Conservation (phyloP, 1,140 invertebrate species). For the Cepaea nemoralis region DNA sequence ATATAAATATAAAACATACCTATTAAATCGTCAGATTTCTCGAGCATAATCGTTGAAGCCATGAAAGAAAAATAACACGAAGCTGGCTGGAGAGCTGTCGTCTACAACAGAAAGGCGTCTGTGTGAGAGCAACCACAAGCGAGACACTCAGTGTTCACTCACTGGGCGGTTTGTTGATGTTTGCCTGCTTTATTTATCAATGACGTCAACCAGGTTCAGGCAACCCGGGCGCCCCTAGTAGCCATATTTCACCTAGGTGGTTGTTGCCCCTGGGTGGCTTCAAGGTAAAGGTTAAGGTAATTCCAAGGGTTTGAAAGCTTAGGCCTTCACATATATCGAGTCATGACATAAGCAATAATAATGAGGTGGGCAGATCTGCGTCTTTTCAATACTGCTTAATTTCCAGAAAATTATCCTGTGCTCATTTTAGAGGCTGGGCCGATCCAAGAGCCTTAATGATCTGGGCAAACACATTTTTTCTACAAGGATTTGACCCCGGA, state of each 20-base stretch:
- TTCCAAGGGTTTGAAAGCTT: too few relatives aligned
- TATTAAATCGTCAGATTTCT: constrained; percentile 5
- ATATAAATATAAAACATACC: constrained; percentile 3
- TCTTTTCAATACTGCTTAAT: too few relatives aligned
- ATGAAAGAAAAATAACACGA: too few relatives aligned
- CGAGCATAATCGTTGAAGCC: constrained; percentile 16
- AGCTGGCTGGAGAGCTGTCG: not conserved
- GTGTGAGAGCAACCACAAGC: not conserved
- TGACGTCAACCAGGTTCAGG: constrained; percentile 15
- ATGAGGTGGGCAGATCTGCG: too few relatives aligned
- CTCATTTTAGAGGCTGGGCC: too few relatives aligned
- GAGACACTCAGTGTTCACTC: not conserved
- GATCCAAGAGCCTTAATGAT: too few relatives aligned
- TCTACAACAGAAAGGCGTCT: not conserved
- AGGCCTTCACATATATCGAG: too few relatives aligned
- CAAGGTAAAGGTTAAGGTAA: too few relatives aligned
- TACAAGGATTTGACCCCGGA: too few relatives aligned
- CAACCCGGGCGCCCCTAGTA: constrained; percentile 23
- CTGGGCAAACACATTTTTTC: too few relatives aligned
- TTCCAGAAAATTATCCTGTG: too few relatives aligned
- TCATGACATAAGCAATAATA: too few relatives aligned
- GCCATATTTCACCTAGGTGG: not conserved
- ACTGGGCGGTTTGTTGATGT: constrained; percentile 19
- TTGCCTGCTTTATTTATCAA: constrained; percentile 25
- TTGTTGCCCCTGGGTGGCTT: not conserved